phyloP scores from a whole-genome alignment of 2,888 invertebrate genomes.

The Cotesia congregata region DNA sequence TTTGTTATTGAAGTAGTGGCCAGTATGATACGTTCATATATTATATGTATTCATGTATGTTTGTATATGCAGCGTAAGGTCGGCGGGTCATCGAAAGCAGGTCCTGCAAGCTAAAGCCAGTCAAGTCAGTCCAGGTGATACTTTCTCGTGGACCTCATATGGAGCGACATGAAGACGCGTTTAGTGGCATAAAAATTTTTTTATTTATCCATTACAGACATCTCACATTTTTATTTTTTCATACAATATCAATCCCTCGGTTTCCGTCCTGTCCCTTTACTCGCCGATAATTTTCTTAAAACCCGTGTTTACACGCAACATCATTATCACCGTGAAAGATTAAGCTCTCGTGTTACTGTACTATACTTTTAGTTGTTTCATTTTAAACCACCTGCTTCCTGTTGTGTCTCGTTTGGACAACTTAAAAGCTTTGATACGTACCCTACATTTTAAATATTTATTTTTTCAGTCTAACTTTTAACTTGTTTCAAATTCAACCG shows the following conservation, averaged over 20 bases:
- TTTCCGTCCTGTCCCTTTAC: slow-evolving; percentile 21
- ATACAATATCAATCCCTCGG: background rate
- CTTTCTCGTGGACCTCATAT: slow-evolving; percentile 18
- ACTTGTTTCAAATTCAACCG: background rate
- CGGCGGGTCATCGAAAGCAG: slow-evolving; percentile 19
- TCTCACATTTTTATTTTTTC: slow-evolving; percentile 12
- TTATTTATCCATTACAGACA: slow-evolving; percentile 5
- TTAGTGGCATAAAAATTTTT: background rate
- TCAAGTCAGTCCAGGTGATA: slow-evolving; percentile 7
- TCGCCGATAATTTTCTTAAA: slow-evolving; percentile 44
- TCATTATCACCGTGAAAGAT: slow-evolving; percentile 50
- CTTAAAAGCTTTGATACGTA: slow-evolving; percentile 6
- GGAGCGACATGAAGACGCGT: slow-evolving; percentile 30
- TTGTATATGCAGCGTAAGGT: slow-evolving; percentile 18
- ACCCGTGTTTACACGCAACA: slow-evolving; percentile 49
- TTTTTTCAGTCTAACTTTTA: background rate
- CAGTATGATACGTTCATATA: background rate
- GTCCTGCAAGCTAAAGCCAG: background rate
- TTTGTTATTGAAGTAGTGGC: background rate
- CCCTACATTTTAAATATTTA: slow-evolving; percentile 10
- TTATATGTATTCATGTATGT: background rate
- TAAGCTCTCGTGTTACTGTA: slow-evolving; percentile 42
- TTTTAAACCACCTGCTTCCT: slow-evolving; percentile 42
- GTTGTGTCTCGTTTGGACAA: slow-evolving; percentile 14
- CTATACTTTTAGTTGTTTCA: slow-evolving; percentile 18